Evolutionary conservation across 2,113 vertebrate genomes (phyloP).

Genomic region (Anarhynchus alexandrinus): DNA sequence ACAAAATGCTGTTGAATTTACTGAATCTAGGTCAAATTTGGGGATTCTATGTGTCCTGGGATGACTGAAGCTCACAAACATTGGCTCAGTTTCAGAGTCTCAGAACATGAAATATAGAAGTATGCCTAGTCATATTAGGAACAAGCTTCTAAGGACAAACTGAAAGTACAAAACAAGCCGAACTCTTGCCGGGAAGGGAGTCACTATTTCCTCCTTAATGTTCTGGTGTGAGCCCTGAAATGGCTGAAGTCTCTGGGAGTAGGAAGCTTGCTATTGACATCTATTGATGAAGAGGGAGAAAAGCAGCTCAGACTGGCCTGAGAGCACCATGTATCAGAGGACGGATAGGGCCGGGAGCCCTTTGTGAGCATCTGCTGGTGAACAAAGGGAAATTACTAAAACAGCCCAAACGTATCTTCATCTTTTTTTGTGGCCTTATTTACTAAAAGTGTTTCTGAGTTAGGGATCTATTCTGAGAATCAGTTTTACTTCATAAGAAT

Average conservation of each 20-base stretch:
- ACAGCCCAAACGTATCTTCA: not conserved
- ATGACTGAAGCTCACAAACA: not conserved
- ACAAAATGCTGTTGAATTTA: not conserved
- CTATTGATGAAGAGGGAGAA: constrained; percentile 63
- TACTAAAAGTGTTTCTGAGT: not conserved
- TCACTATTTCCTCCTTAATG: not conserved
- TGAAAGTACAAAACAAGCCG: not conserved
- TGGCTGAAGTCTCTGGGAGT: constrained; percentile 22
- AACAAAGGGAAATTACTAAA: not conserved
- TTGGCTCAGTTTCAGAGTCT: not conserved
- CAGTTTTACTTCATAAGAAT: not conserved
- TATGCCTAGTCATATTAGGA: not conserved
- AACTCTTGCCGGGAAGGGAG: not conserved
- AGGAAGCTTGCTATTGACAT: constrained; percentile 64
- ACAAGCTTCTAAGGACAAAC: not conserved
- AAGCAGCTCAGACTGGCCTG: constrained; percentile 26
- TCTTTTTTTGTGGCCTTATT: not conserved
- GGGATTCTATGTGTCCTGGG: not conserved
- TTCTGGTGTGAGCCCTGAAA: not conserved
- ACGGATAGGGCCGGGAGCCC: not conserved
- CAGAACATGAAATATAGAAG: not conserved
- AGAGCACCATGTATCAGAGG: not conserved
- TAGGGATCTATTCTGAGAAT: not conserved
- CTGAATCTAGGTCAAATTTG: not conserved
- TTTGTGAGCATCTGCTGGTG: not conserved